Conservation (phyloP, 1,140 invertebrate species). For the Ectropis grisescens region DNA sequence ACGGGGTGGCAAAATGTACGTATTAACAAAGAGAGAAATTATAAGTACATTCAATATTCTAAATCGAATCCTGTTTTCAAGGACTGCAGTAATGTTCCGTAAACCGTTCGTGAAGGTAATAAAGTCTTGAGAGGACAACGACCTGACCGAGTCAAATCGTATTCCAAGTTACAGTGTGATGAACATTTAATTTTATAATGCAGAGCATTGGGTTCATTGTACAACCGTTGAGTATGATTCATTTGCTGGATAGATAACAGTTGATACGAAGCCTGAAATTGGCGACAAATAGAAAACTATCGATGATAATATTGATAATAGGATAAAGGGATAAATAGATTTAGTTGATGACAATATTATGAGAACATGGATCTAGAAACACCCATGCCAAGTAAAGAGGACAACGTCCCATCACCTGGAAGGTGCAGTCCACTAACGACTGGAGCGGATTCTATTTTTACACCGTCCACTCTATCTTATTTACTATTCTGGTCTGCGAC, state of each 20-base stretch:
- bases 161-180: constrained; percentile 38
- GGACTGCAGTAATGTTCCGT: constrained; percentile 47
- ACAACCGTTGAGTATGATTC: constrained; percentile 39
- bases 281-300: constrained; percentile 1
- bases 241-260: constrained; percentile 37
- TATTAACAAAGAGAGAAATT: too few species aligned
- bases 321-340: background rate
- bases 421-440: constrained; percentile 54
- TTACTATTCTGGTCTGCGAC: constrained; percentile 67
- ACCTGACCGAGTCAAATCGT: constrained; percentile 54
- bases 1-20: too few species aligned
- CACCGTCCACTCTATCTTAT: constrained; percentile 62
- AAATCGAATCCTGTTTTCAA: constrained; percentile 52
- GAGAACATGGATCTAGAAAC: too few species aligned
- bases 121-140: constrained; percentile 51
- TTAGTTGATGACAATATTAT: too few species aligned
- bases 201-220: constrained; percentile 43
- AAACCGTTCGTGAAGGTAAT: constrained; percentile 51
- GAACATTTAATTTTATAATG: constrained; percentile 42
- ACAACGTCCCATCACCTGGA: constrained; percentile 55
- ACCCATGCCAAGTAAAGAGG: too few species aligned
- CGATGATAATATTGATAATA: background rate
- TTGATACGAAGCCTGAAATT: constrained; percentile 10
- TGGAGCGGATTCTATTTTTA: constrained; percentile 66
- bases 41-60: too few species aligned